Evolutionary conservation across 2,113 vertebrate genomes (phyloP).

Genomic region (Brachionichthys hirsutus): DNA sequence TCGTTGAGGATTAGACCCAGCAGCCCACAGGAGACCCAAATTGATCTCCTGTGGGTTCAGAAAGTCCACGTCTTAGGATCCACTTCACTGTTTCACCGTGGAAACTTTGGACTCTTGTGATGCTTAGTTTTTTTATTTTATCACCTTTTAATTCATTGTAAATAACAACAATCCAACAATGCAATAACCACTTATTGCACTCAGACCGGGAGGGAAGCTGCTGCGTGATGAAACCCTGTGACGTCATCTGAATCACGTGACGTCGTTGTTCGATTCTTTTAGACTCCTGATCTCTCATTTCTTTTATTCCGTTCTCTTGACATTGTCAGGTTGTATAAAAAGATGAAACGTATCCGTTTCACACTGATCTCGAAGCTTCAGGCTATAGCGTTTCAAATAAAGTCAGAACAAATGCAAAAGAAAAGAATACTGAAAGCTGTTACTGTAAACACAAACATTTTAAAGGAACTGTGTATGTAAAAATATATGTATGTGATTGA

Average conservation of each 20-base stretch:
- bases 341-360: constrained; percentile 61
- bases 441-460: constrained; percentile 79
- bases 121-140: constrained; percentile 18
- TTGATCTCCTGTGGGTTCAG: constrained; percentile 15
- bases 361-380: constrained; percentile 67
- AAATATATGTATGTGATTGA: constrained; percentile 83
- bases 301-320: constrained; percentile 73
- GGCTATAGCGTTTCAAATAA: constrained; percentile 72
- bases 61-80: no score
- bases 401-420: constrained; percentile 72
- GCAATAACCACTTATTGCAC: constrained; percentile 73
- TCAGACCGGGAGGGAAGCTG: constrained; percentile 65
- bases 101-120: constrained; percentile 38
- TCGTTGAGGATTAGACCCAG: constrained; percentile 41
- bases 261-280: constrained; percentile 54
- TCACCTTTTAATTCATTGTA: constrained; percentile 52
- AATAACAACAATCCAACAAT: constrained; percentile 69
- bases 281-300: constrained; percentile 58
- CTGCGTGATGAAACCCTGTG: constrained; percentile 54
- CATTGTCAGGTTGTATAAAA: constrained; percentile 61
- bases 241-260: constrained; percentile 69
- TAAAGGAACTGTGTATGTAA: constrained; percentile 83
- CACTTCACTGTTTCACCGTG: no score
- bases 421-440: constrained; percentile 74
- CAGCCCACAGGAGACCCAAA: constrained; percentile 1